These are phyloP conservation scores for Eidolon dupreanum DNA, from an alignment of 2,797 vertebrate species.

Conservation along the genomic window DNA sequence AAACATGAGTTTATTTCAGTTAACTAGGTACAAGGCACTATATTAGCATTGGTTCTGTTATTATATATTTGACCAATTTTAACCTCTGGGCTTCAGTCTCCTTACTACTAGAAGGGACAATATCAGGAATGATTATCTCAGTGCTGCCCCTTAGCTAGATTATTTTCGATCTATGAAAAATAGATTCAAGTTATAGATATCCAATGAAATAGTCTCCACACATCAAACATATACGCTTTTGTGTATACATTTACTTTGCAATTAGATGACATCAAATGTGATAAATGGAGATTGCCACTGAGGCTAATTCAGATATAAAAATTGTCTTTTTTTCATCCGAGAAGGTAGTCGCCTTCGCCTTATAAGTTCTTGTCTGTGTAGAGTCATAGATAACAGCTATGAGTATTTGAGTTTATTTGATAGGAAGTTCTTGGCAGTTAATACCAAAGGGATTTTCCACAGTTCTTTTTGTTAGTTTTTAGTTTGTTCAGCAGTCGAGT, in stretches of 20 bases:
- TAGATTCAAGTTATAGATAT: neutral
- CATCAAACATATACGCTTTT: neutral
- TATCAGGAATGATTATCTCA: neutral
- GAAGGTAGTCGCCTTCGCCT: neutral
- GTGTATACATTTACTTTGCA: neutral
- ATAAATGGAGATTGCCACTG: neutral
- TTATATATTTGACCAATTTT: neutral
- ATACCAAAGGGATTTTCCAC: conserved; percentile 51
- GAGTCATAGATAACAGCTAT: neutral
- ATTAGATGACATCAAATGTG: neutral
- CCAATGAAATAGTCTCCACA: neutral
- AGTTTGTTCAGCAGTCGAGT: conserved; percentile 15
- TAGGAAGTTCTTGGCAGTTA: conserved; percentile 53
- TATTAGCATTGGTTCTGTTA: neutral
- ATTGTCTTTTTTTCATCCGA: neutral
- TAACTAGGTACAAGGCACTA: neutral
- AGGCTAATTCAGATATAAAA: conserved; percentile 8
- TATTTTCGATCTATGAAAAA: neutral
- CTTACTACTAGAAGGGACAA: neutral
- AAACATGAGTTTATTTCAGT: neutral
- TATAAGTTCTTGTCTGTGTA: neutral
- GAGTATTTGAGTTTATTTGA: conserved; percentile 23
- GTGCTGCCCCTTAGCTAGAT: neutral
- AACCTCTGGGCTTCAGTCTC: neutral
- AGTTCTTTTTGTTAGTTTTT: neutral